Evolutionary conservation across 2,888 invertebrate species (phyloP), one percentile per base, ranked within the genome.

Genomic region (Automeris io): DNA sequence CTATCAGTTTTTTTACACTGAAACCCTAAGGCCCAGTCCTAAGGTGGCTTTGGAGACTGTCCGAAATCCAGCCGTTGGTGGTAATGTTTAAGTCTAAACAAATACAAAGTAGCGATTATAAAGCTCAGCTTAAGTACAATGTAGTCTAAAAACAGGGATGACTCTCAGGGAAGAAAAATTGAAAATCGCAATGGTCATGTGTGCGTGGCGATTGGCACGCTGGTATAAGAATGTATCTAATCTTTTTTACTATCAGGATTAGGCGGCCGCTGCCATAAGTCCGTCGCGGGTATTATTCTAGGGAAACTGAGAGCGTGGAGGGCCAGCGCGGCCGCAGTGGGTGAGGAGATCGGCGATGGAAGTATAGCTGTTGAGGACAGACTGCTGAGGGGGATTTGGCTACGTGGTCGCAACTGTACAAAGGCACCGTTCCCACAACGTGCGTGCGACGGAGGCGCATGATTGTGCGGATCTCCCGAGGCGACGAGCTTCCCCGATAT

Each of bases 391-490:
- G 57, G 41, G 3, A 51, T 38, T 5, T 42, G 42, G 32, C 54
- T 53, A 43, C 79, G 66, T 9, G 83, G 85, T 19, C 76, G 71
- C n/a, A 86, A 68, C 54, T 79, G 79, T 7, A 86, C 83, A 50
- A 85, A 85, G 18, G 83, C 80, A 2, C 86, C 86, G 51, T 85
- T 83, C 2, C 85, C 85, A 44, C 79, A 83, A n/a, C 85, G 77
- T 9, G 83, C 85, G 49, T 86, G 83, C 1, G 81, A 81, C 0
- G 86, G 86, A 9, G 83, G 82, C 21, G 79, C 72, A 52, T 86
- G 86, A 47, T 85, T 85, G 47, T 85, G 85, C 21, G 61, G 67
- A 37, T 85, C 85, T 1, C 76, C 77, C 0, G 83, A 81, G 1
- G 79, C 72, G 13, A 85, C 70, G 45, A 85, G 60, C 57, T 76